Conservation (phyloP, 1,140 invertebrate genomes). For the Pogonomyrmex californicus region DNA sequence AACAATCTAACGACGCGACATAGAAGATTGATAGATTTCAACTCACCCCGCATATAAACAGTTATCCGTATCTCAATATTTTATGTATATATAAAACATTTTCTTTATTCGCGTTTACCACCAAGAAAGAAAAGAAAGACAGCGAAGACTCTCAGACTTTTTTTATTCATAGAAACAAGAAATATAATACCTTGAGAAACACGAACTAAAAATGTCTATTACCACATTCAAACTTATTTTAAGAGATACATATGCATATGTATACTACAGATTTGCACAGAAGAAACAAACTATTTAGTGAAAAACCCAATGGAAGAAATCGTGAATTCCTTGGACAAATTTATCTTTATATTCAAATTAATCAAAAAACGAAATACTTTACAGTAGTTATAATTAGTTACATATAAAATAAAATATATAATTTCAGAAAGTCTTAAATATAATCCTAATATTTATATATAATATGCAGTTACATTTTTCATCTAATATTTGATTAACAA, state of each 20-base stretch:
- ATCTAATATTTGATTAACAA: constrained; percentile 4
- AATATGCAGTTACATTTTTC: background rate
- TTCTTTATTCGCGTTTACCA: constrained; percentile 66
- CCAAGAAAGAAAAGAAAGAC: constrained; percentile 67
- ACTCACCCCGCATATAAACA: constrained; percentile 66
- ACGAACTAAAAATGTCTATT: constrained; percentile 72
- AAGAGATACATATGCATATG: constrained; percentile 75
- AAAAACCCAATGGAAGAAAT: constrained; percentile 77
- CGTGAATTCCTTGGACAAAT: constrained; percentile 75
- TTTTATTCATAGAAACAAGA: constrained; percentile 70
- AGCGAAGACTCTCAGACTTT: constrained; percentile 64
- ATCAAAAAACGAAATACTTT: background rate
- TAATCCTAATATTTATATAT: background rate
- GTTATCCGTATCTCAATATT: constrained; percentile 56
- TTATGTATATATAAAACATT: constrained; percentile 67
- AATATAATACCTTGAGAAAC: constrained; percentile 66
- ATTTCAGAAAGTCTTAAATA: background rate
- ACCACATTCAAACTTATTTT: constrained; percentile 76
- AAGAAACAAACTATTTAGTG: constrained; percentile 76
- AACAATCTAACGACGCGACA: constrained; percentile 64
- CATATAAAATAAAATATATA: constrained; percentile 32
- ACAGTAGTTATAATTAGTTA: constrained; percentile 32
- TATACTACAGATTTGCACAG: constrained; percentile 75
- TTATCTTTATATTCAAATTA: constrained; percentile 65
- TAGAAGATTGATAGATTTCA: constrained; percentile 52